phyloP scores from a whole-genome alignment of 2,888 invertebrate genomes.

The Noctua fimbriata region DNA sequence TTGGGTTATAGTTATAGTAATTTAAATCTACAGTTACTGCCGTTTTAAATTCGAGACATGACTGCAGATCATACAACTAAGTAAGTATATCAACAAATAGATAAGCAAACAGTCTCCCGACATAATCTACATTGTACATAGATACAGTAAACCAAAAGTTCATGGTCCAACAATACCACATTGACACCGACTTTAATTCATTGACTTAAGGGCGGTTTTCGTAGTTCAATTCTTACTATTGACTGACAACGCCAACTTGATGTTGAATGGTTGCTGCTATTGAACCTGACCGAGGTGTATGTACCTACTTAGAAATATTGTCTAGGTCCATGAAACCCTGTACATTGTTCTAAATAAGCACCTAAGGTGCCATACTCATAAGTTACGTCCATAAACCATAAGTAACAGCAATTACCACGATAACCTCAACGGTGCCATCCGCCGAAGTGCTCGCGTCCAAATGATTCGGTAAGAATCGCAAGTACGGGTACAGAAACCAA shows the following conservation, averaged over 20 bases:
- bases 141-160: background rate
- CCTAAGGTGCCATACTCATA: background rate
- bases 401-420: slow-evolving; percentile 31
- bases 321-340: background rate
- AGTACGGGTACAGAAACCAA: slow-evolving; percentile 83
- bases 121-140: background rate
- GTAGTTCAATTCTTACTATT: background rate
- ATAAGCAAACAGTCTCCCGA: background rate
- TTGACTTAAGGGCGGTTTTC: background rate
- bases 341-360: background rate
- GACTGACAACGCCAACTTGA: background rate
- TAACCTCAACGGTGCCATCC: slow-evolving; percentile 25
- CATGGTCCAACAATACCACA: background rate
- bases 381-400: background rate
- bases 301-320: background rate
- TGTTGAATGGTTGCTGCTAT: background rate
- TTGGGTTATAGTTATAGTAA: background rate
- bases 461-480: slow-evolving; percentile 82
- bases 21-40: background rate
- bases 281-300: background rate
- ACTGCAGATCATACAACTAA: background rate
- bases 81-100: background rate
- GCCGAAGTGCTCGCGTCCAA: slow-evolving; percentile 63
- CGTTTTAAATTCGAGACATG: background rate
- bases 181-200: background rate